Evolutionary conservation across 2,113 vertebrate species (phyloP).

Genomic region (human (Homo sapiens)): DNA sequence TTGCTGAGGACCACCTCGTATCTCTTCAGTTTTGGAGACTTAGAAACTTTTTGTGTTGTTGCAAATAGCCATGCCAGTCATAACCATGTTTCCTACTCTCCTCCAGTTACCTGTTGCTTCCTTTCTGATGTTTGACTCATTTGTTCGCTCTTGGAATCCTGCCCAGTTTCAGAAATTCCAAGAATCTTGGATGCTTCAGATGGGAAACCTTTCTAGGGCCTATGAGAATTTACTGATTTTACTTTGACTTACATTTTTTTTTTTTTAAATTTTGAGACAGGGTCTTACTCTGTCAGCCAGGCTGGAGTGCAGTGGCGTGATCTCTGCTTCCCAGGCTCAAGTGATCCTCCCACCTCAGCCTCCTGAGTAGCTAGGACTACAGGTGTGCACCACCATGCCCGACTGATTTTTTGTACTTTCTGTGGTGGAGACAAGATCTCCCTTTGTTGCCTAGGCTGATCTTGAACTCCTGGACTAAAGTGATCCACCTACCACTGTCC

Average conservation of each 20-base stretch:
- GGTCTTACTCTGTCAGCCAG: too few relatives aligned
- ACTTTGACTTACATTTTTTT: background rate
- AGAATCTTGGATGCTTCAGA: background rate
- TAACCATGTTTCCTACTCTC: background rate
- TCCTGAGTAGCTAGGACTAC: too few relatives aligned
- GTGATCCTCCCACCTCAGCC: too few relatives aligned
- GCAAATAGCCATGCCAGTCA: background rate
- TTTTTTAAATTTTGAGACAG: too few relatives aligned
- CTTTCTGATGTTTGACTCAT: background rate
- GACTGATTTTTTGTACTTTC: too few relatives aligned
- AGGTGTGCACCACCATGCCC: too few relatives aligned
- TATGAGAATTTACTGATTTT: background rate
- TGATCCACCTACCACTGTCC: too few relatives aligned
- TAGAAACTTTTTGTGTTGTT: background rate
- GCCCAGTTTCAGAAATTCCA: background rate
- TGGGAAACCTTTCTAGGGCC: background rate
- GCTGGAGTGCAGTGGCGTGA: too few relatives aligned
- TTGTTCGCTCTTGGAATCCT: background rate
- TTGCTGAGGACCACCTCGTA: background rate
- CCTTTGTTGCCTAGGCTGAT: too few relatives aligned
- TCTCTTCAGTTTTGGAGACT: background rate
- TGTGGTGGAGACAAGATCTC: too few relatives aligned
- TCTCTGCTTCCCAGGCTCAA: too few relatives aligned
- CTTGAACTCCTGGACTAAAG: too few relatives aligned
- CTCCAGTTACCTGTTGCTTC: background rate